These are phyloP conservation scores for Cydia fagiglandana DNA, from an alignment of 1,140 invertebrate genomes.

Conservation along the genomic window DNA sequence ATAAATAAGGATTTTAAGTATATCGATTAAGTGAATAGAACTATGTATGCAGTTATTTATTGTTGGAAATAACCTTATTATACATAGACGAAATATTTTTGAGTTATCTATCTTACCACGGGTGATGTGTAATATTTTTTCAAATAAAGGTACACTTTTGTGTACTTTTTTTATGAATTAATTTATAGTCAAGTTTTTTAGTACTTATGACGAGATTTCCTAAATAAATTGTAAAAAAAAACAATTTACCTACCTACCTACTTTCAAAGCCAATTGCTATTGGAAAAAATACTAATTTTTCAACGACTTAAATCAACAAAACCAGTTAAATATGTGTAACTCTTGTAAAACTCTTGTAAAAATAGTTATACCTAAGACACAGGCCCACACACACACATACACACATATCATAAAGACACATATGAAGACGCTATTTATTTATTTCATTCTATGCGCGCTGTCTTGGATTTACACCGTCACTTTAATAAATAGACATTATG, in stretches of 20 bases:
- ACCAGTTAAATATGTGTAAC: no score
- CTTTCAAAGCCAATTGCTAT: no score
- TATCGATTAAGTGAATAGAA: constrained; percentile 54
- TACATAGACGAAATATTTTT: constrained; percentile 55
- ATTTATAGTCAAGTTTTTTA: background rate
- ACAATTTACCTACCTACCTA: no score
- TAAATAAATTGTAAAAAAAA: background rate
- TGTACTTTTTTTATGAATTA: constrained; percentile 4
- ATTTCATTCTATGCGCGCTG: background rate
- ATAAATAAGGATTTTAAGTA: constrained; percentile 68
- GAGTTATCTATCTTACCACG: constrained; percentile 42
- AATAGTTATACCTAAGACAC: no score
- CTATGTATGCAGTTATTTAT: constrained; percentile 74
- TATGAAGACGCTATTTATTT: no score
- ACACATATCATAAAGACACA: no score
- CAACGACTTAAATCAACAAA: no score
- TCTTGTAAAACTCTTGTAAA: no score
- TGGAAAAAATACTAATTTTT: no score
- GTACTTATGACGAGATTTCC: background rate
- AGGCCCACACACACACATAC: no score
- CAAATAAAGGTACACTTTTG: background rate
- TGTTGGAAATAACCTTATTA: constrained; percentile 62
- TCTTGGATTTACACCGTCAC: background rate
- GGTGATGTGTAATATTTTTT: constrained; percentile 28
- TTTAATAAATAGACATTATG: background rate